Base-by-base conservation (phyloP, 2,888 invertebrate species). In the Metacarcinus magister region DNA sequence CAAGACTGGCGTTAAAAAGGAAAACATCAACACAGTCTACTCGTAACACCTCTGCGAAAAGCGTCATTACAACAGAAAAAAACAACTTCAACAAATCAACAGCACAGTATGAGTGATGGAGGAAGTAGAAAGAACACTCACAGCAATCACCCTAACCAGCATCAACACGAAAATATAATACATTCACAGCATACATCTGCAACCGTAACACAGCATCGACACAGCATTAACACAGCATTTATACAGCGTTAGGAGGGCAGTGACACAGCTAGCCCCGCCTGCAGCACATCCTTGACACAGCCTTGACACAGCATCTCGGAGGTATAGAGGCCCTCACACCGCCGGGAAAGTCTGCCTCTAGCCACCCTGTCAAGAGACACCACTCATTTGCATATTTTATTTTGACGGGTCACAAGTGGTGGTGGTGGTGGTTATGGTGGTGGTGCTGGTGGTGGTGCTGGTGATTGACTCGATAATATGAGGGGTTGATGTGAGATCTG, bases 321-420 rank as follows among this genome's bases (percentile, higher is more conserved):
- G 60, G 60, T 60, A 39, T 39, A 23, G 60, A 60, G 60, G 60
- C 60, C 60, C 60, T 19, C 60, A 60, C 48, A 46, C 48, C 48
- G 13, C 43, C 48, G 46, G 44, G 90, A 44, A 90, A 44, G 43
- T 90, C 46, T 90, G 90, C 90, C 46, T 32, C 23, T 19, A 43
- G 44, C 46, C 43, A 39, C 16, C 46, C 32, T 43, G 90, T 90
- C 46, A 39, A 32, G 23, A 13, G 43, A 23, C 46, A 44, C 90
- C 90, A 23, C 43, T 44, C 90, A 44, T 46, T 82, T 90, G 90
- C 46, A 46, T 90, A 44, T 90, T 90, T 90, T 90, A 44, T 90
- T 90, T 46, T 46, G 46, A 44, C 46, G 46, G 28, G 28, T 92
- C 46, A 28, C 43, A 60, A 60, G 43, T 93, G 67, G 67, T 93